Evolutionary conservation across 2,797 vertebrate species (phyloP).

Genomic region (Phrynocephalus forsythii): DNA sequence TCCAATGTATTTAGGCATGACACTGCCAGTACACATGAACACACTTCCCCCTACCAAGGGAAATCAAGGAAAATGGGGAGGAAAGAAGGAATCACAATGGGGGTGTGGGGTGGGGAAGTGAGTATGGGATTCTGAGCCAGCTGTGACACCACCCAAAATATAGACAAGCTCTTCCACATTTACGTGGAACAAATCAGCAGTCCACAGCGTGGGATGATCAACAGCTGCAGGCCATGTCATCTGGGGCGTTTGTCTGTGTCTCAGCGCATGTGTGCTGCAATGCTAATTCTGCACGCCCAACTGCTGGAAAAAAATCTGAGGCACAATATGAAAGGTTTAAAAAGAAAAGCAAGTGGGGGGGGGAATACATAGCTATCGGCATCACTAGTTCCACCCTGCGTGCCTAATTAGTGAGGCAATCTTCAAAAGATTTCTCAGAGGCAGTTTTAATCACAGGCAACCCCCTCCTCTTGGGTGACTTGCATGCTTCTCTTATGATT

Average conservation of each 20-base stretch:
- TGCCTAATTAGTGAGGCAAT: conserved; percentile 57
- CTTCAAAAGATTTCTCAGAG: conserved; percentile 47
- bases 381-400: conserved; percentile 52
- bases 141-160: not conserved
- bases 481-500: conserved; percentile 54
- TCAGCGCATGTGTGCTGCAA: not conserved
- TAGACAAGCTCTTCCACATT: not conserved
- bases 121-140: not conserved
- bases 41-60: not conserved
- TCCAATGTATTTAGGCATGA: not conserved
- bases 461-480: conserved; percentile 45
- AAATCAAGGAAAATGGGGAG: not conserved
- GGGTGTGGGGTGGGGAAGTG: not conserved
- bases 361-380: conserved; percentile 49
- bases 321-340: not conserved
- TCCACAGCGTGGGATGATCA: conserved; percentile 3
- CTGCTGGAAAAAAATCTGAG: conserved; percentile 7
- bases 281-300: conserved; percentile 37
- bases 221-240: conserved; percentile 40
- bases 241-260: not conserved
- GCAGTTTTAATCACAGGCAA: conserved; percentile 42
- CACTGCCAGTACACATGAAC: not conserved
- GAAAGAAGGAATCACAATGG: not conserved
- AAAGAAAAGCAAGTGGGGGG: conserved; percentile 7
- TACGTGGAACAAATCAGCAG: not conserved